A percentile compares a stretch with the other conserved stretches of the same genome.
phyloP scores from a whole-genome alignment of 2,888 invertebrate genomes.

The Scaptodrosophila latifasciaeformis region DNA sequence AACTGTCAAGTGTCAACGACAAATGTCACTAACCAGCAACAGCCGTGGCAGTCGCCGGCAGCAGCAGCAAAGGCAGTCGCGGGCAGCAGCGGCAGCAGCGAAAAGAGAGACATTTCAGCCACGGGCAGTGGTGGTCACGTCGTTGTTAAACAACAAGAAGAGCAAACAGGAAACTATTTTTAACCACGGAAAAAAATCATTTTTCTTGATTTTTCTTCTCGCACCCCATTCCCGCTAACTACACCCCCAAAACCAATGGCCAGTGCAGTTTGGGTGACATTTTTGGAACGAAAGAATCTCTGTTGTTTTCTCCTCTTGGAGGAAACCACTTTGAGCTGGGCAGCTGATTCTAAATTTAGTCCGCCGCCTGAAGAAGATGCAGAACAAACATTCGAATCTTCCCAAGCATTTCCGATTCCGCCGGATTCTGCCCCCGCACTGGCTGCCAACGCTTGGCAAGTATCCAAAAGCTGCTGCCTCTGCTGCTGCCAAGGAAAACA shows the following conservation, averaged over 20 bases:
- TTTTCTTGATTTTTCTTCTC: constrained; percentile 42
- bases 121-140: constrained; percentile 15
- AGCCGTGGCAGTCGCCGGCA: no score
- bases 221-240: not conserved
- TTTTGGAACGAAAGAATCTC: constrained; percentile 51
- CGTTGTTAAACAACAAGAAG: constrained; percentile 29
- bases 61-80: constrained; percentile 1
- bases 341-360: not conserved
- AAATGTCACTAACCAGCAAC: constrained; percentile 58
- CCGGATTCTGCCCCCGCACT: not conserved
- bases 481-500: constrained; percentile 9
- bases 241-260: not conserved
- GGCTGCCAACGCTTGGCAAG: constrained; percentile 16
- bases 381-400: no score
- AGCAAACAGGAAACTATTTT: constrained; percentile 43
- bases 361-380: no score
- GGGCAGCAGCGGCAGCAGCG: not conserved
- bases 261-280: constrained; percentile 56
- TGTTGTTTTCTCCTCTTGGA: constrained; percentile 29
- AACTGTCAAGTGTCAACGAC: constrained; percentile 55
- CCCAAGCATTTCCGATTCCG: not conserved
- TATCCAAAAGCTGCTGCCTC: constrained; percentile 17
- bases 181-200: constrained; percentile 60
- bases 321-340: not conserved
- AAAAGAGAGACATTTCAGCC: no score